Conservation (phyloP, 2,888 invertebrate genomes). For the Punctoribates punctum region DNA sequence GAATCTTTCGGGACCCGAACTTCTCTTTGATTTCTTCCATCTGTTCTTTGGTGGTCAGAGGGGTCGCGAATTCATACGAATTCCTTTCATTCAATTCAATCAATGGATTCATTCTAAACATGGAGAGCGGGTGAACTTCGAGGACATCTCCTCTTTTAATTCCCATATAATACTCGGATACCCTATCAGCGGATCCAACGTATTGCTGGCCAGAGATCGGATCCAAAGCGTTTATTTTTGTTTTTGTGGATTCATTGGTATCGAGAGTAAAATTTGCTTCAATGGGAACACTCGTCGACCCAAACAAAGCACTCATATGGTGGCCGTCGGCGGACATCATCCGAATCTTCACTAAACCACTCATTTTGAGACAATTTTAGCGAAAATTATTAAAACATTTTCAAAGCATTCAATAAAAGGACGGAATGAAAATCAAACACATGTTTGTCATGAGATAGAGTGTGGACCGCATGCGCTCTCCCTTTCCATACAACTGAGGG, state of each 20-base stretch:
- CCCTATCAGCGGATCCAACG: neutral
- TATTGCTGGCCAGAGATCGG: neutral
- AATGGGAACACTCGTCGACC: neutral
- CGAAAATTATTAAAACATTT: no score
- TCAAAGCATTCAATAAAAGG: no score
- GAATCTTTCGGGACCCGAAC: conserved; percentile 39
- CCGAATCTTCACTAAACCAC: neutral
- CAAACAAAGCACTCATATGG: neutral
- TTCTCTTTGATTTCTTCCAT: conserved; percentile 42
- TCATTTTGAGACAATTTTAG: neutral
- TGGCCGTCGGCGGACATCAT: neutral
- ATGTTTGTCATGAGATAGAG: conserved; percentile 9
- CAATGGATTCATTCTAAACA: conserved; percentile 14
- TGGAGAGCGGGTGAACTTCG: neutral
- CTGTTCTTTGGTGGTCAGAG: conserved; percentile 32
- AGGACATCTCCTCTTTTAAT: neutral
- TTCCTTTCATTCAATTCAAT: neutral
- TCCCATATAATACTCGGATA: neutral
- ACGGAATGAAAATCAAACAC: neutral
- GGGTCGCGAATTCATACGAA: neutral
- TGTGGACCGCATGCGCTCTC: conserved; percentile 13
- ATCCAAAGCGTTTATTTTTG: neutral
- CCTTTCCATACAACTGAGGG: no score
- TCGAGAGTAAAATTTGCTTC: neutral
- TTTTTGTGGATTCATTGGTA: neutral